Percentiles rank a stretch among this genome's conserved stretches.
These are phyloP conservation scores for Meghimatium bilineatum DNA, from an alignment of 2,888 invertebrate species.

Conservation along the genomic window DNA sequence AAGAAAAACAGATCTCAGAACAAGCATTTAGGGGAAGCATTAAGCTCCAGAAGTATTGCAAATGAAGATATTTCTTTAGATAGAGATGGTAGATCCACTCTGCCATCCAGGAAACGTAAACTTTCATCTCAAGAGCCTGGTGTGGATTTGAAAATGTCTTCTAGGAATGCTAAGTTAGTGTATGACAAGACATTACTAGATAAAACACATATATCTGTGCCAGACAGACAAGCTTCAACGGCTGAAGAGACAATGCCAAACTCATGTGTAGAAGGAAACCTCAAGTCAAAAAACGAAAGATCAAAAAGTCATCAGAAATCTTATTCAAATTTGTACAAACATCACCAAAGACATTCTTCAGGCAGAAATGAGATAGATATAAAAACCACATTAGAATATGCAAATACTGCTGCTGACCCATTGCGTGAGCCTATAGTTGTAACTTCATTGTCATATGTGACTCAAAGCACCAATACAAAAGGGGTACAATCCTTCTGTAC, in stretches of 20 bases:
- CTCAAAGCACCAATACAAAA: not conserved
- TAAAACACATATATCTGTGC: not conserved
- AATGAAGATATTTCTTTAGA: not conserved
- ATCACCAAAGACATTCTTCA: not conserved
- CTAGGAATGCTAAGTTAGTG: not conserved
- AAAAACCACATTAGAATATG: not conserved
- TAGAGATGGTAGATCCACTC: not conserved
- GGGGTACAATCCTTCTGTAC: too few species aligned
- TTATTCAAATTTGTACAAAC: not conserved
- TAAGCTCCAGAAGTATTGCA: not conserved
- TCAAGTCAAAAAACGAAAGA: not conserved
- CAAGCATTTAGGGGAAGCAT: not conserved
- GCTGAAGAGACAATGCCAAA: not conserved
- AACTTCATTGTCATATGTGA: not conserved
- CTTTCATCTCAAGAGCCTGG: too few species aligned
- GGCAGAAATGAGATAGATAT: not conserved
- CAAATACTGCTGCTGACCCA: not conserved
- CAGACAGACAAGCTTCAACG: not conserved
- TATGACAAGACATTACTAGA: not conserved
- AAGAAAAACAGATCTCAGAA: not conserved
- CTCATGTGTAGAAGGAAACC: too few species aligned
- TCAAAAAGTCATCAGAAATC: not conserved
- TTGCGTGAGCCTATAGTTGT: not conserved
- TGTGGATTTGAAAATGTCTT: not conserved
- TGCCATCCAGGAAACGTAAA: slow-evolving; percentile 4